A percentile compares a stretch with the other conserved stretches of the same genome.
Conservation (phyloP, 2,888 invertebrate species). For the Drosophila cognata region DNA sequence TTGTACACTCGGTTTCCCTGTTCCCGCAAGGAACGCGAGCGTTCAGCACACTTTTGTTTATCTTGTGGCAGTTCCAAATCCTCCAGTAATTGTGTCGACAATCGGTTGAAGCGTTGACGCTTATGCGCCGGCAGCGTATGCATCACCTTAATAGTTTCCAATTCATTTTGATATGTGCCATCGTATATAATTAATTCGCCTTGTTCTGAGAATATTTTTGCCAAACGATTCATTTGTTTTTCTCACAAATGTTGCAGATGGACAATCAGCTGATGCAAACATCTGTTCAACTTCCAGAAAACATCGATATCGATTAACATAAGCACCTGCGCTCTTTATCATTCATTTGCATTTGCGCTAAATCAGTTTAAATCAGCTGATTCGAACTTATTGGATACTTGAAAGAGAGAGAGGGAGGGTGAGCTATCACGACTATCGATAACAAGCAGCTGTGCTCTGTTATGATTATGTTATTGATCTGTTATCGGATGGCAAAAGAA, state of each 20-base stretch:
- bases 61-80: slow-evolving; percentile 30
- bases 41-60: slow-evolving; percentile 18
- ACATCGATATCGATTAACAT: slow-evolving; percentile 1
- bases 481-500: neutral
- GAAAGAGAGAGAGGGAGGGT: neutral
- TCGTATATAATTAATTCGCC: slow-evolving; percentile 25
- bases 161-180: slow-evolving; percentile 62
- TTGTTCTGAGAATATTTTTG: slow-evolving; percentile 26
- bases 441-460: slow-evolving; percentile 2
- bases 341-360: neutral
- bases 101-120: slow-evolving; percentile 13
- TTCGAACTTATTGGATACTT: neutral
- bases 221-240: slow-evolving; percentile 28
- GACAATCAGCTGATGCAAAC: slow-evolving; percentile 8
- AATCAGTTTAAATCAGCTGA: neutral
- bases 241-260: neutral
- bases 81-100: slow-evolving; percentile 46
- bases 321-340: neutral
- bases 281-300: neutral
- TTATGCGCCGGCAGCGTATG: slow-evolving; percentile 23
- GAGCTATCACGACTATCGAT: slow-evolving; percentile 1
- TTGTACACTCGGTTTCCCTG: slow-evolving; percentile 73
- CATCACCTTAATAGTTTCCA: slow-evolving; percentile 54
- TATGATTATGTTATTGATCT: neutral
- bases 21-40: slow-evolving; percentile 63